Base-by-base conservation (phyloP, 2,797 vertebrate genomes). In the Xyrichtys novacula region DNA sequence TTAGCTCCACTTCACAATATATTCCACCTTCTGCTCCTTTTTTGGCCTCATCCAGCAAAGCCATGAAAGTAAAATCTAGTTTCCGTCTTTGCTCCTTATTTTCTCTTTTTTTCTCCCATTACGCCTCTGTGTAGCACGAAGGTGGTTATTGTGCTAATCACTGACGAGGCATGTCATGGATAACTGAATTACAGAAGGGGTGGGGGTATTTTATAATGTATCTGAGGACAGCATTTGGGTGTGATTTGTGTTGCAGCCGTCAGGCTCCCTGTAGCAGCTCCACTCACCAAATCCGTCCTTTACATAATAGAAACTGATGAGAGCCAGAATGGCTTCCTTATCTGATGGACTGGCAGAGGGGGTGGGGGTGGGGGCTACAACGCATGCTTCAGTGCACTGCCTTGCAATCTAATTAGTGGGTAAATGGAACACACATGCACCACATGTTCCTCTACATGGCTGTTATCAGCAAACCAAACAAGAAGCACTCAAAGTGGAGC, bases 361-460 rank as follows among this genome's bases (percentile, higher is more conserved):
- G 81, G 79, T 74, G 31, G 42, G 15, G 31, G 50, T 6, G 68
- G 81, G 78, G 71, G 72, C 71, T 74, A 79, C 85, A 86, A 82
- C 81, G 84, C 86, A 91, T 77, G 88, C 87, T 89, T 92, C 90
- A 90, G 73, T 92, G 89, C 80, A 66, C 85, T 80, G 69, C 81
- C 85, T 87, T 78, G 85, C 88, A 92, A 94, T 93, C 86, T 90
- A 93, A 94, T 95, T 94, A 95, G 89, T 75, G 88, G 58, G 82
- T 79, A 93, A 94, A 93, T 93, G 91, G 93, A 93, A 92, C 89
- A 90, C 93, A 93, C 83, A 93, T 94, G 93, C 86, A 78, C 89
- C 76, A 83, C 85, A 88, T 92, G 92, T 90, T 84, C 81, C 64
- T 83, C 85, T 86, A 93, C 90, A 91, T 89, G 85, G 87, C 71